Evolutionary conservation across 2,113 vertebrate species (phyloP), one percentile per base, ranked within the genome.

Genomic region (Maccullochella peelii): DNA sequence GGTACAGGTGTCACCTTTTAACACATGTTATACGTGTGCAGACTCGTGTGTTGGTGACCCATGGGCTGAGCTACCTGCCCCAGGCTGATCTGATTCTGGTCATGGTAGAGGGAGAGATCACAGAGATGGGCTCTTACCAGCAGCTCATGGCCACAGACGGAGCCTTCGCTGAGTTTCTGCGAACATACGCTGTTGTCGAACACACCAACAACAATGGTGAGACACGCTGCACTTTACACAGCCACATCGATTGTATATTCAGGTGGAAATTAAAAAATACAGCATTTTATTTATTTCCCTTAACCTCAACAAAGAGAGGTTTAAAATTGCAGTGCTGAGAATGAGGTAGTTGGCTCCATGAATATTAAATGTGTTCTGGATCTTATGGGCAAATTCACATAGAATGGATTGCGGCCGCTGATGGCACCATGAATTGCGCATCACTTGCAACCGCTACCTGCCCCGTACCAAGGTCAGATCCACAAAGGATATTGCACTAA

Each of bases 1-100:
- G 20, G n/a, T 52, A 49, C 16, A 69, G 9, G 18, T 16, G 5
- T 25, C 15, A 23, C 18, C 10, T 61, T 74, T 27, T 49, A 21
- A 5, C 3, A 16, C 12, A 25, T 71, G 38, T 30, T 21, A 5
- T 2, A 5, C 59, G 5, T 75, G 42, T 79, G 44, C 20, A 99
- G 98, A 99, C 98, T 0, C 96, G 98, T 9, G 87, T 99, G 72
- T 94, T 99, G 91, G 97, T 99, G 80, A 99, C 98, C 2, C 98
- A 99, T 0, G 94, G 97, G 0, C 77, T 99, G 85, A 97, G 97
- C 87, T 98, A 96, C 88, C 93, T 99, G 87, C 96, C 97, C 2
- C 97, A 97, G 73, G 93, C 95, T 58, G 95, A 99, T 62, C 87
- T 96, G 33, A 97, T 99, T 86, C 84, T 99, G 47, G 98, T 99